Evolutionary conservation across 2,113 vertebrate species (phyloP).

Genomic region (Centrocercus urophasianus): DNA sequence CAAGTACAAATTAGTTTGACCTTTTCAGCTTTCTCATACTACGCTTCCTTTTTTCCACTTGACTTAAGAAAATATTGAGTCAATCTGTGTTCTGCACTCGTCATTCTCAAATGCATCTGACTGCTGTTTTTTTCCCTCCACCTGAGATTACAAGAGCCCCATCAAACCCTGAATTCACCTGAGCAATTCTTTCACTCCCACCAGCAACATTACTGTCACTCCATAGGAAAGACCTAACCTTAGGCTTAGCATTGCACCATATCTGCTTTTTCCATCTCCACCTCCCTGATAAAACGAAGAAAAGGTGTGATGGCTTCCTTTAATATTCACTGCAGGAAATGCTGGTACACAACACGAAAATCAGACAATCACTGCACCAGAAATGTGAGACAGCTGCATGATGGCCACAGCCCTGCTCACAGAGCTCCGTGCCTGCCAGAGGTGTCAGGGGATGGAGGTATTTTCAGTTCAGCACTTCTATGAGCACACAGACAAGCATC

Average conservation of each 20-base stretch:
- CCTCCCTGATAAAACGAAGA: not conserved
- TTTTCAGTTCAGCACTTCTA: not conserved
- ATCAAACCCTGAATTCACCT: not conserved
- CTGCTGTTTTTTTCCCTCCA: not conserved
- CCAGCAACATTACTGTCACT: not conserved
- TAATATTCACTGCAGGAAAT: not conserved
- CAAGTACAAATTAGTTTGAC: slow-evolving; percentile 63
- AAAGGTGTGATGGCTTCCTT: accelerated
- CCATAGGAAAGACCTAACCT: not conserved
- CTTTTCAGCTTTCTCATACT: slow-evolving; percentile 43
- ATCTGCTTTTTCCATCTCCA: not conserved
- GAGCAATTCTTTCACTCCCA: not conserved
- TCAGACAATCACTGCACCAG: not conserved
- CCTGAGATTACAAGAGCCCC: slow-evolving; percentile 15
- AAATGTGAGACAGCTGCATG: not conserved
- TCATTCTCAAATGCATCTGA: not conserved
- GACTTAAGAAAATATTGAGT: slow-evolving; percentile 66
- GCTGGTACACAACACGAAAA: accelerated
- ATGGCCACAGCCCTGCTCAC: not conserved
- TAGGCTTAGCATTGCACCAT: accelerated
- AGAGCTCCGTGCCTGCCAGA: not conserved
- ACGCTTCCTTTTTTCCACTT: slow-evolving; percentile 41
- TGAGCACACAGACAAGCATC: accelerated
- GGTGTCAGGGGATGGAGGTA: not conserved
- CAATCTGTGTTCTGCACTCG: not conserved